A percentile compares a stretch with the other conserved stretches of the same genome.
phyloP scores from a whole-genome alignment of 2,888 invertebrate genomes.

The Ophion slaviceki region DNA sequence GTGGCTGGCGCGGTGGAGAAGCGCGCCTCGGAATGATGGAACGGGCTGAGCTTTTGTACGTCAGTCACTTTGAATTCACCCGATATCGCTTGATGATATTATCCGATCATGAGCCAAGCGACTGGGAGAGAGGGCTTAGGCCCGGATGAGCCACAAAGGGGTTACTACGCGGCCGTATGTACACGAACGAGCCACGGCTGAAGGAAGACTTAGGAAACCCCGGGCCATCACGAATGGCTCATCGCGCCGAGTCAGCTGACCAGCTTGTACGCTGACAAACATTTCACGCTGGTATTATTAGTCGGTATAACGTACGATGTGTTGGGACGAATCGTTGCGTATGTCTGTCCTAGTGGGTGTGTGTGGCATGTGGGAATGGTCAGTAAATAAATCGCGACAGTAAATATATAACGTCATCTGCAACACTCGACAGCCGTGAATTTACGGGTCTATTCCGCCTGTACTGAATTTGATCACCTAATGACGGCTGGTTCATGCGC shows the following conservation, averaged over 20 bases:
- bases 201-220: slow-evolving; percentile 62
- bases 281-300: slow-evolving; percentile 44
- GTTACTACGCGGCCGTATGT: neutral
- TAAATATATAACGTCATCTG: slow-evolving; percentile 50
- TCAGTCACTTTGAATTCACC: slow-evolving; percentile 70
- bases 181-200: slow-evolving; percentile 3
- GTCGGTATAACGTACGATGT: neutral
- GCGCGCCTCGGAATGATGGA: slow-evolving; percentile 15
- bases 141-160: slow-evolving; percentile 1
- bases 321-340: neutral
- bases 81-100: slow-evolving; percentile 67
- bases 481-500: slow-evolving; percentile 24
- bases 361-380: neutral
- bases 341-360: slow-evolving; percentile 18
- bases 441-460: slow-evolving; percentile 16
- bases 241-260: slow-evolving; percentile 53
- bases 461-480: slow-evolving; percentile 17
- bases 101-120: slow-evolving; percentile 65
- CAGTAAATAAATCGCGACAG: slow-evolving; percentile 42
- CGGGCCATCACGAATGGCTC: slow-evolving; percentile 40
- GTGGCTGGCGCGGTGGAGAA: slow-evolving; percentile 6
- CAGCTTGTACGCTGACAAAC: slow-evolving; percentile 43
- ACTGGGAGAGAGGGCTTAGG: slow-evolving; percentile 23
- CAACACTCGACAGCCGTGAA: slow-evolving; percentile 20
- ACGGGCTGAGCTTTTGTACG: slow-evolving; percentile 69